Evolutionary conservation across 2,888 invertebrate genomes (phyloP), one percentile per base, ranked within the genome.

Genomic region (Scrobipalpa costella): DNA sequence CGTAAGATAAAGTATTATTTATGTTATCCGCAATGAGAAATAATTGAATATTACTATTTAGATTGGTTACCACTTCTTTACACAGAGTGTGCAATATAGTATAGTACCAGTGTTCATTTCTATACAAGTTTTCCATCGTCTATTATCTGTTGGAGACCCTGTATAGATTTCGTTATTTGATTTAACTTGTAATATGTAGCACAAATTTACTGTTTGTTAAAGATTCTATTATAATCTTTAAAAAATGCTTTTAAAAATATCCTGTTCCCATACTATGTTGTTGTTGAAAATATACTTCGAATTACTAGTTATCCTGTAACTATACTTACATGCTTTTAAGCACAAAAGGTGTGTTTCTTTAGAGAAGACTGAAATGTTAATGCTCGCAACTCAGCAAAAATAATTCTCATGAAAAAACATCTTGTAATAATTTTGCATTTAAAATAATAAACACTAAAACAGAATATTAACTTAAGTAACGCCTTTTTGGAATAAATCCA

Each of bases 1-100:
- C 38, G 55, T 73, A 72, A 77, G 76, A 73, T 71, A 71, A 82
- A 83, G 82, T 83, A 83, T 83, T 83, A 83, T 78, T 81, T 81
- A 78, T 76, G 74, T 79, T 75, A 73, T 77, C 69, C 75, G 74
- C 74, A 70, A 65, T 73, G 71, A 72, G 70, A 69, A 74, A 70
- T 72, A 71, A 63, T 13, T 9, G 50, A 52, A 52, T n/a, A n/a
- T 17, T 2, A 52, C 50, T 44, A 19, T 52, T 19, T 64, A 64
- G 50, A 70, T 72, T 66, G 69, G 69, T 71, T 71, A 70, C 72
- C 71, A 63, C 61, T 55, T 66, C 13, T 13, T 9, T 44, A n/a
- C 62, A 62, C 63, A 64, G 64, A 65, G 65, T 68, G 68, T 69
- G 67, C 68, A 68, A 70, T 70, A 67, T 67, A 58, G 61, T 63